These are phyloP conservation scores for Oriolus oriolus DNA, from an alignment of 2,113 vertebrate species.

Conservation along the genomic window DNA sequence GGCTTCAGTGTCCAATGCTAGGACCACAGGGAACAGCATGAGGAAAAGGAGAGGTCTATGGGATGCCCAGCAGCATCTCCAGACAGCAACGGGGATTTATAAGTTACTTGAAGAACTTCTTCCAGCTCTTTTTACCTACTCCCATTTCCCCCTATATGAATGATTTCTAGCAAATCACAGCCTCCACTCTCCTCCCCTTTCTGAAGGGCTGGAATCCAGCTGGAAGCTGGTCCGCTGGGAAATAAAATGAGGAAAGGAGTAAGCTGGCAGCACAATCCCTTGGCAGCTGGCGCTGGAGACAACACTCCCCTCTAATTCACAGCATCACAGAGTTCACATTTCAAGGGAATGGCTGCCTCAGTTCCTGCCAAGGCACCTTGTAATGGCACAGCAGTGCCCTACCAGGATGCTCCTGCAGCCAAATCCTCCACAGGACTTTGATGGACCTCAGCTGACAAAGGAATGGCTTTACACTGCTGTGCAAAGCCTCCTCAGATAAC, in stretches of 20 bases:
- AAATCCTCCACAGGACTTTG: not conserved
- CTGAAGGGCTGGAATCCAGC: slow-evolving; percentile 14
- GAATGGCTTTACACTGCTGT: not conserved
- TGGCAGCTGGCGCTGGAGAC: not conserved
- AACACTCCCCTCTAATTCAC: not conserved
- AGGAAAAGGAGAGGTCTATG: not conserved
- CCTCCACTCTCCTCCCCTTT: not conserved
- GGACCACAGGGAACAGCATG: not conserved
- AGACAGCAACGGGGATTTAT: not conserved
- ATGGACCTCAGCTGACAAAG: not conserved
- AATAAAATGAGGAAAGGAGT: slow-evolving; percentile 21
- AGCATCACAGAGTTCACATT: not conserved
- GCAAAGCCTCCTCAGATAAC: not conserved
- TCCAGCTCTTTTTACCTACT: not conserved
- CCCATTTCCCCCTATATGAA: not conserved
- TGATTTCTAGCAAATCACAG: slow-evolving; percentile 23
- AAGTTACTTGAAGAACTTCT: not conserved
- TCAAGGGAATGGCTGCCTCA: not conserved
- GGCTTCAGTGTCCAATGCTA: not conserved
- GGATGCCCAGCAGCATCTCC: not conserved
- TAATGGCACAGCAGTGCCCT: not conserved
- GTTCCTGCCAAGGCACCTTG: not conserved
- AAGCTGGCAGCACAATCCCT: not conserved
- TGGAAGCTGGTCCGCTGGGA: slow-evolving; percentile 8
- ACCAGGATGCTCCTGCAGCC: not conserved